Conservation (phyloP, 2,888 invertebrate species). For the Thumatha senex region DNA sequence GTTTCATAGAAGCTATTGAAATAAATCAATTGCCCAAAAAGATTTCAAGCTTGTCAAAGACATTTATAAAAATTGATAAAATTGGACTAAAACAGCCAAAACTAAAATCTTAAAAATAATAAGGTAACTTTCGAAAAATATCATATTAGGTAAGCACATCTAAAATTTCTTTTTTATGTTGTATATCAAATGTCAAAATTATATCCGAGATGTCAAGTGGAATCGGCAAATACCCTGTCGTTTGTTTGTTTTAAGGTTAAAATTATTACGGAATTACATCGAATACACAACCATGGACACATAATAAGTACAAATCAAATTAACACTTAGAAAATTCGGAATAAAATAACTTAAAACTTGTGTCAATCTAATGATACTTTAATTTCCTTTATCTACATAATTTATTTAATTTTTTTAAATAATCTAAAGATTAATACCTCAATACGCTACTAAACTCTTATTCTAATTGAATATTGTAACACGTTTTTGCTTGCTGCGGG, state of each 20-base stretch:
- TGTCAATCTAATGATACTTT: constrained; percentile 12
- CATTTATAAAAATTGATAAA: constrained; percentile 41
- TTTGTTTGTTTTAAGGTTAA: constrained; percentile 21
- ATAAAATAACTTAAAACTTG: constrained; percentile 5
- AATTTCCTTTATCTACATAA: constrained; percentile 11
- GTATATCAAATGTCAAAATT: constrained; percentile 31
- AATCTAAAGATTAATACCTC: constrained; percentile 29
- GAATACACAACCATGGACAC: constrained; percentile 18
- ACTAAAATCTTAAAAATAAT: constrained; percentile 41
- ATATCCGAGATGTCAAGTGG: constrained; percentile 31
- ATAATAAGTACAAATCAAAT: not conserved
- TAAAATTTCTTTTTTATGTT: constrained; percentile 47
- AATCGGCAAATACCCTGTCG: constrained; percentile 54
- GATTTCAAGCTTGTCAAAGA: constrained; percentile 28
- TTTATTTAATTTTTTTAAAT: constrained; percentile 21
- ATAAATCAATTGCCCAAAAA: constrained; percentile 22
- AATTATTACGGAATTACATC: not conserved
- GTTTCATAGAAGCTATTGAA: not conserved
- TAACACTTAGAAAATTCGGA: not conserved
- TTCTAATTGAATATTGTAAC: constrained; percentile 21
- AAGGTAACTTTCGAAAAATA: constrained; percentile 61
- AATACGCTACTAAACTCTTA: constrained; percentile 34
- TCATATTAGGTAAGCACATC: constrained; percentile 58
- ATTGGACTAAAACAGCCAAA: constrained; percentile 44
- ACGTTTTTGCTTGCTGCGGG: constrained; percentile 11